Evolutionary conservation across 2,888 invertebrate genomes (phyloP).

Genomic region (Eupithecia insigniata): DNA sequence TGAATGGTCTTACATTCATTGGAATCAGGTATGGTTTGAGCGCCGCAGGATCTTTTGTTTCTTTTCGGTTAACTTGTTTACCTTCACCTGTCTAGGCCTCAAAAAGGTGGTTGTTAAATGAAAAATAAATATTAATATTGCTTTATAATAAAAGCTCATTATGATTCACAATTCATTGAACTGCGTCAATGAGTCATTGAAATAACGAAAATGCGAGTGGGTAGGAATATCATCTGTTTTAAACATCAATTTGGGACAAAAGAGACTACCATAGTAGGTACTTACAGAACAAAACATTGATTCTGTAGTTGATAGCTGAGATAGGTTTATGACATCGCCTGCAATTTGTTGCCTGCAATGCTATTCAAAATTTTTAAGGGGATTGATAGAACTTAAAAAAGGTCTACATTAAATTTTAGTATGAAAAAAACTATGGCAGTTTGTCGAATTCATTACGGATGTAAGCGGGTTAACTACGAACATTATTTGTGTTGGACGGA

Average conservation of each 20-base stretch:
- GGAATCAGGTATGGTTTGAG: neutral
- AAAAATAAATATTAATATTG: neutral
- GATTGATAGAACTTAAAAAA: too few relatives aligned
- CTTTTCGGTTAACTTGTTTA: neutral
- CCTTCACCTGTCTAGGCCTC: neutral
- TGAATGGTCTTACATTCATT: neutral
- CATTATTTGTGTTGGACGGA: too few relatives aligned
- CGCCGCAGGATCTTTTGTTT: neutral
- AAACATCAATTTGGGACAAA: neutral
- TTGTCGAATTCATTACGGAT: too few relatives aligned
- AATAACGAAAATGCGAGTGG: constrained; percentile 4
- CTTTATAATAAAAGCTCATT: neutral
- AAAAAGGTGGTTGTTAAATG: neutral
- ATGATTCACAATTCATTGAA: constrained; percentile 5
- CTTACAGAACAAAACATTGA: neutral
- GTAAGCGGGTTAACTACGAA: too few relatives aligned
- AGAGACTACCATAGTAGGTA: neutral
- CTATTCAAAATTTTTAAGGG: too few relatives aligned
- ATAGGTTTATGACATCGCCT: too few relatives aligned
- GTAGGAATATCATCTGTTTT: neutral
- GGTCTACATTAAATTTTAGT: too few relatives aligned
- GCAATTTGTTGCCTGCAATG: too few relatives aligned
- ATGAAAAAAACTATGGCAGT: too few relatives aligned
- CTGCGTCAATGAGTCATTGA: neutral
- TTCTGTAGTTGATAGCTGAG: neutral